phyloP scores from a whole-genome alignment of 2,797 vertebrate species.

The Limosa lapponica region DNA sequence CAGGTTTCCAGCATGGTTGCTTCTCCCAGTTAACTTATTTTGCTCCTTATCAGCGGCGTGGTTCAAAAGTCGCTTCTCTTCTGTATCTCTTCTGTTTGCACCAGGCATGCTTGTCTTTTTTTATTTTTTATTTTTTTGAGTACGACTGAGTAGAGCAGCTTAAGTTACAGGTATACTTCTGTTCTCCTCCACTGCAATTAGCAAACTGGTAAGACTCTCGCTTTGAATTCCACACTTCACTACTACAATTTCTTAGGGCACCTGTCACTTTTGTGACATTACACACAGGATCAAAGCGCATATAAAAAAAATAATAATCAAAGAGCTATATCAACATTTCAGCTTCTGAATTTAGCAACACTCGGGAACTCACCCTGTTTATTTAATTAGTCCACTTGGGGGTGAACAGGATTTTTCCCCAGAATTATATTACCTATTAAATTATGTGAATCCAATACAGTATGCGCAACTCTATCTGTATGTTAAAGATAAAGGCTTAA shows the following conservation, averaged over 20 bases:
- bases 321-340: neutral
- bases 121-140: neutral
- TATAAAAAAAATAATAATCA: neutral
- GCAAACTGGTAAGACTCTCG: slow-evolving; percentile 39
- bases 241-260: slow-evolving; percentile 72
- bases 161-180: neutral
- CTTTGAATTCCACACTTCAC: slow-evolving; percentile 82
- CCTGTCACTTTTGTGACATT: slow-evolving; percentile 49
- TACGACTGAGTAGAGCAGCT: neutral
- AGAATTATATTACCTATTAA: slow-evolving; percentile 47
- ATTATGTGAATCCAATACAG: slow-evolving; percentile 45
- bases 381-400: slow-evolving; percentile 62
- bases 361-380: slow-evolving; percentile 32
- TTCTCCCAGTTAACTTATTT: neutral
- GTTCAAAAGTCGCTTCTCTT: neutral
- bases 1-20: neutral
- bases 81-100: neutral
- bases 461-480: slow-evolving; percentile 41
- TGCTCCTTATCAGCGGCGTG: neutral
- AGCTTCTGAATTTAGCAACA: neutral
- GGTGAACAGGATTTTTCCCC: neutral
- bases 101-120: slow-evolving; percentile 66
- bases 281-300: slow-evolving; percentile 19
- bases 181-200: slow-evolving; percentile 50
- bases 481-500: slow-evolving; percentile 75